Evolutionary conservation across 1,140 invertebrate species (phyloP).

Genomic region (Saccostrea cuccullata): DNA sequence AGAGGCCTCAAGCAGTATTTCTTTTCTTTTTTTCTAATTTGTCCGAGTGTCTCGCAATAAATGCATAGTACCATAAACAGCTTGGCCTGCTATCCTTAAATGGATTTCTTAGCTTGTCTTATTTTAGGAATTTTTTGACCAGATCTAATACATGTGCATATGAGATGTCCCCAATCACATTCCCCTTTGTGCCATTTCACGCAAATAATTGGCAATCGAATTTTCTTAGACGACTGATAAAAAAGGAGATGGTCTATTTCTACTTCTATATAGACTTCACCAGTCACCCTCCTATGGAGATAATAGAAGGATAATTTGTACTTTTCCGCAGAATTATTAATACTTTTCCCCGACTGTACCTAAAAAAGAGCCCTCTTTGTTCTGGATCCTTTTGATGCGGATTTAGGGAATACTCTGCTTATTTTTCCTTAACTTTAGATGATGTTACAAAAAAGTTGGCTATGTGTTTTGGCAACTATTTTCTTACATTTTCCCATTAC

Average conservation of each 20-base stretch:
- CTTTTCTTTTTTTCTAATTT: background rate
- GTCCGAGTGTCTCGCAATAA: background rate
- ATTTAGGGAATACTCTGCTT: too few species aligned
- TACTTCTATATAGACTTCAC: background rate
- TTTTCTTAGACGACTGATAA: background rate
- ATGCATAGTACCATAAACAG: background rate
- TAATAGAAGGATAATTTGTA: background rate
- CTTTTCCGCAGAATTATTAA: too few species aligned
- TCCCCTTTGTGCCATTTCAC: background rate
- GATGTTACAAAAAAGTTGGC: too few species aligned
- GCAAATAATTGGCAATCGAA: background rate
- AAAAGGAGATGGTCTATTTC: background rate
- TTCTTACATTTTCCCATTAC: too few species aligned
- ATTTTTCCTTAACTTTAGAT: too few species aligned
- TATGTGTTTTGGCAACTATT: too few species aligned
- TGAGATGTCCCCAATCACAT: background rate
- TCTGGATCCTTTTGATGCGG: too few species aligned
- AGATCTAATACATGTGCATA: background rate
- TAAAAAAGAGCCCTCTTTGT: too few species aligned
- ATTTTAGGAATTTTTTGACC: background rate
- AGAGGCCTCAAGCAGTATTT: slow-evolving; percentile 13
- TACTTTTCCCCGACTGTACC: too few species aligned
- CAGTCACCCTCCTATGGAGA: slow-evolving; percentile 2
- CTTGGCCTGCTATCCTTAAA: slow-evolving; percentile 28
- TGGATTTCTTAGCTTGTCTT: slow-evolving; percentile 24